phyloP scores from a whole-genome alignment of 2,113 vertebrate genomes.

The Ictalurus furcatus region DNA sequence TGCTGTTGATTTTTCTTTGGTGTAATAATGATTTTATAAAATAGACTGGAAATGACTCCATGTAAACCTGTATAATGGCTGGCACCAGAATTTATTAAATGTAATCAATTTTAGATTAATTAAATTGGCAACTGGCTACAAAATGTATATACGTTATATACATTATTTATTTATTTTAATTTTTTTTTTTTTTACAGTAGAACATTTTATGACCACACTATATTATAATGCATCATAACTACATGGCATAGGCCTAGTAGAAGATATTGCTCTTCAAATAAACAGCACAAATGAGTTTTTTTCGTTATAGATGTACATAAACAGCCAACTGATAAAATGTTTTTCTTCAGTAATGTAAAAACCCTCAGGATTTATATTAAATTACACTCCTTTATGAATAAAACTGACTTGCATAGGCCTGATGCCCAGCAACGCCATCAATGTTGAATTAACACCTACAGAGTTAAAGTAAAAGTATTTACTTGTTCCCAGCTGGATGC shows the following conservation, averaged over 20 bases:
- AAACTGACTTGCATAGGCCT: neutral
- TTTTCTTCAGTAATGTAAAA: neutral
- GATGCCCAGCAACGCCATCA: neutral
- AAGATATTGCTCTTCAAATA: neutral
- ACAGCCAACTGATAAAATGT: neutral
- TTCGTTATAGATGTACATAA: neutral
- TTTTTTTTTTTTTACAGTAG: too few relatives aligned
- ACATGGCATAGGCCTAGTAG: neutral
- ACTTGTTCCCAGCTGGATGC: neutral
- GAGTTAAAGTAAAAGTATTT: neutral
- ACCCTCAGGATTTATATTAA: neutral
- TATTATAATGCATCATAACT: neutral
- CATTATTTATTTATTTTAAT: too few relatives aligned
- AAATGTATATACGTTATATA: neutral
- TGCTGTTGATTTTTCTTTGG: neutral
- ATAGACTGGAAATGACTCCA: slow-evolving; percentile 32
- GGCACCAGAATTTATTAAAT: neutral
- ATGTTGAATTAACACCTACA: slow-evolving; percentile 19
- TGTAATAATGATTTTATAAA: slow-evolving; percentile 35
- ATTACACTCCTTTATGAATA: neutral
- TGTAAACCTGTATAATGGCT: slow-evolving; percentile 21
- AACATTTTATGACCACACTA: neutral
- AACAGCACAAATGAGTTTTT: neutral
- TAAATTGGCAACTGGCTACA: neutral
- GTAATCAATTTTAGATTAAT: slow-evolving; percentile 5